Conservation (phyloP, 1,140 invertebrate species). For the Catajapyx aquilonaris region DNA sequence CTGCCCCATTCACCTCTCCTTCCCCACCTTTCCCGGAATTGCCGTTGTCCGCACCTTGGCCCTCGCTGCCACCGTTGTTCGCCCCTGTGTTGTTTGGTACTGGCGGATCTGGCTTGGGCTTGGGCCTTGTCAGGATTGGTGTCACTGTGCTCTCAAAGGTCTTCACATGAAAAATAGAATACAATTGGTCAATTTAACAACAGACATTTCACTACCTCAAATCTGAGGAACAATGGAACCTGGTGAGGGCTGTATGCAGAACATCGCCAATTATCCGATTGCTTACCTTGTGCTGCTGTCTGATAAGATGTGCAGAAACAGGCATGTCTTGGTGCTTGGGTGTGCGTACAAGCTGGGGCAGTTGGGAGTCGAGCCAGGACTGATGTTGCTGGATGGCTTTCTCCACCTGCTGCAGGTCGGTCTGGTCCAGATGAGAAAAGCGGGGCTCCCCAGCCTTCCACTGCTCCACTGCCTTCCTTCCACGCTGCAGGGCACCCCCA, state of each 20-base stretch:
- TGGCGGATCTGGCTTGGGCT: conserved; percentile 40
- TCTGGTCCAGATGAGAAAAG: conserved; percentile 58
- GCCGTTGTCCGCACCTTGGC: too few species aligned
- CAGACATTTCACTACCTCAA: background rate
- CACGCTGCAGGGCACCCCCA: conserved; percentile 40
- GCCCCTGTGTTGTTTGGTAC: too few species aligned
- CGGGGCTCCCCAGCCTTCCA: conserved; percentile 50
- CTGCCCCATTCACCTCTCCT: too few species aligned
- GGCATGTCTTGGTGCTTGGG: conserved; percentile 41
- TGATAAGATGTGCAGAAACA: conserved; percentile 52
- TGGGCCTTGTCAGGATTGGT: conserved; percentile 64
- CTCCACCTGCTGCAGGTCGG: conserved; percentile 50
- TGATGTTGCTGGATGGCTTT: conserved; percentile 26
- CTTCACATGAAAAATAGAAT: conserved; percentile 19
- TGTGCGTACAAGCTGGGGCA: conserved; percentile 32
- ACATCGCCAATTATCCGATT: too few species aligned
- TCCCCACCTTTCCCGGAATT: too few species aligned
- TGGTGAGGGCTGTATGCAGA: background rate
- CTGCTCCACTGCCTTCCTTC: conserved; percentile 48
- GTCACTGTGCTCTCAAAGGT: conserved; percentile 41
- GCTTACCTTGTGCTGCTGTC: conserved; percentile 41
- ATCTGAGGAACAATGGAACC: conserved; percentile 2
- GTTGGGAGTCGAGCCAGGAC: conserved; percentile 50
- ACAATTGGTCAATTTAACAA: conserved; percentile 3
- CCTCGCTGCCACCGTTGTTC: too few species aligned